Conservation (phyloP, 2,888 invertebrate species). For the Scaptodrosophila latifasciaeformis region DNA sequence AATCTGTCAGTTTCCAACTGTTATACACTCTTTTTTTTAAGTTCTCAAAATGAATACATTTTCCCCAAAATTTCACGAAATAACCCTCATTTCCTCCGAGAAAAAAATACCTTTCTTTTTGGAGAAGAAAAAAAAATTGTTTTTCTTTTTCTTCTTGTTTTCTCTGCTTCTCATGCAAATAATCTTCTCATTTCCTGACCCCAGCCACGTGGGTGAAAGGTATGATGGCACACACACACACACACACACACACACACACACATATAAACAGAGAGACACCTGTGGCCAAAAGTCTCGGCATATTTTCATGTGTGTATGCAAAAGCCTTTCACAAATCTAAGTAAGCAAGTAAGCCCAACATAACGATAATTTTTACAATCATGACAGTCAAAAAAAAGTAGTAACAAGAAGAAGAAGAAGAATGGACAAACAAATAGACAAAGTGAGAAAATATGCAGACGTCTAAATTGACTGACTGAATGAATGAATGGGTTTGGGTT, state of each 20-base stretch:
- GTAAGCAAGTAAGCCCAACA: constrained; percentile 3
- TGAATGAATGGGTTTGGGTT: no score
- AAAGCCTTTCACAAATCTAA: constrained; percentile 43
- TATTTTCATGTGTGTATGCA: constrained; percentile 39
- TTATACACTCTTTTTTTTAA: no score
- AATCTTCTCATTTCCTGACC: no score
- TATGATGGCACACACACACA: constrained; percentile 8
- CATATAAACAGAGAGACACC: no score
- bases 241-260: no score
- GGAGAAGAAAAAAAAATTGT: no score
- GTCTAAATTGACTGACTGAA: constrained; percentile 7
- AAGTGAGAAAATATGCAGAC: constrained; percentile 2
- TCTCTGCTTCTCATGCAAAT: no score
- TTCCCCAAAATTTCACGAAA: no score
- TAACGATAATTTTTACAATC: constrained; percentile 56
- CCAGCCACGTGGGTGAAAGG: constrained; percentile 9
- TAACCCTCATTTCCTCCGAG: no score
- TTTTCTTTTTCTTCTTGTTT: no score
- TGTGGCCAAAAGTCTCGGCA: constrained; percentile 5
- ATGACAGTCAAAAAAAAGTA: constrained; percentile 16
- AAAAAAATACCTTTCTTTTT: no score
- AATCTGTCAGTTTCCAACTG: not conserved
- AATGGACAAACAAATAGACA: constrained; percentile 10
- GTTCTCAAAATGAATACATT: no score
- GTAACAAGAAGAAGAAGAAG: not conserved